Evolutionary conservation across 2,113 vertebrate species (phyloP).

Genomic region (Bos indicus): DNA sequence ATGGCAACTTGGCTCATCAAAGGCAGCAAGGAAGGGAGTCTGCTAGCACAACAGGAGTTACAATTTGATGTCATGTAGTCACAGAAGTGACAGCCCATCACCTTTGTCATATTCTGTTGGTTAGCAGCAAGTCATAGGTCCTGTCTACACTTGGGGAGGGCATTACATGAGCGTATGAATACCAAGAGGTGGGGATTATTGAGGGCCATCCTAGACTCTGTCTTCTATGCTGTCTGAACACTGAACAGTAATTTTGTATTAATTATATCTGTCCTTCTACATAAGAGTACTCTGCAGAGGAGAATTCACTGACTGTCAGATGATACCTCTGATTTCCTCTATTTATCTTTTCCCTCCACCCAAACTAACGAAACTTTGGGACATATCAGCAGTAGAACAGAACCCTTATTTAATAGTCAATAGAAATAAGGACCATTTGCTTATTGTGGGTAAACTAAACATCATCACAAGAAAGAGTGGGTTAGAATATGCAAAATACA

Average conservation of each 20-base stretch:
- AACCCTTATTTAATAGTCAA: not conserved
- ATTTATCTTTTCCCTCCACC: not conserved
- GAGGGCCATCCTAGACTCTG: not conserved
- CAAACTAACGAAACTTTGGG: not conserved
- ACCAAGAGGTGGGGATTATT: rapidly evolving
- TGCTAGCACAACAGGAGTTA: not conserved
- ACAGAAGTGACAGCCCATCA: not conserved
- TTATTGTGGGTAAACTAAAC: not conserved
- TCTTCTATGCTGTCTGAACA: not conserved
- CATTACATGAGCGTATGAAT: not conserved
- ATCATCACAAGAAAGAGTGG: not conserved
- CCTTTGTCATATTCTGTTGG: not conserved
- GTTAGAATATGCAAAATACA: too few relatives aligned
- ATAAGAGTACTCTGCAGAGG: not conserved
- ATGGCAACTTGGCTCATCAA: not conserved
- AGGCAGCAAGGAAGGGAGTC: not conserved
- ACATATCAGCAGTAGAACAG: not conserved
- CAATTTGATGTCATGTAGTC: not conserved
- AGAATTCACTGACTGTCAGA: not conserved
- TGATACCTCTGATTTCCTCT: not conserved
- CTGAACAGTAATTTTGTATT: not conserved
- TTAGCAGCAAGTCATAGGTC: not conserved
- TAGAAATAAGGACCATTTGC: not conserved
- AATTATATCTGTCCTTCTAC: not conserved
- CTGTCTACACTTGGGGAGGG: not conserved